Evolutionary conservation across 2,113 vertebrate species (phyloP).

Genomic region (Ophiodon elongatus): DNA sequence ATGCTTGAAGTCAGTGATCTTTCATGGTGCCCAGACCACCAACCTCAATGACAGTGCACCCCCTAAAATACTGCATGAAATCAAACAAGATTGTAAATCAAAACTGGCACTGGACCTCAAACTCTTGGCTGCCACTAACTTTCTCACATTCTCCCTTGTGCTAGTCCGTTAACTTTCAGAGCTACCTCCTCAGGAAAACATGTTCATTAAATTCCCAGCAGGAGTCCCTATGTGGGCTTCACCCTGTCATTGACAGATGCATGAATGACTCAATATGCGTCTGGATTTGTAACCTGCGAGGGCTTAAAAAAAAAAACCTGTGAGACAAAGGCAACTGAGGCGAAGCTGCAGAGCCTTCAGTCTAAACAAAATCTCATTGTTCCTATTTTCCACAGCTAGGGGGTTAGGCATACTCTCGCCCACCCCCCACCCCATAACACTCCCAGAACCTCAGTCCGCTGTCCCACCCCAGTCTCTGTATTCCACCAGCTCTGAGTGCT

Average conservation of each 20-base stretch:
- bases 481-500: conserved; percentile 66
- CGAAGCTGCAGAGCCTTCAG: conserved; percentile 70
- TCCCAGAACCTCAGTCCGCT: conserved; percentile 52
- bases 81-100: conserved; percentile 59
- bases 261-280: conserved; percentile 76
- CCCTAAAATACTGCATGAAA: conserved; percentile 47
- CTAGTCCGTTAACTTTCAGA: conserved; percentile 62
- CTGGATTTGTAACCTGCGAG: conserved; percentile 76
- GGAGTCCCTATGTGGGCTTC: conserved; percentile 60
- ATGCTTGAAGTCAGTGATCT: conserved; percentile 15
- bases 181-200: conserved; percentile 66
- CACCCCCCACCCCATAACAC: conserved; percentile 53
- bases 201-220: conserved; percentile 78
- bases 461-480: conserved; percentile 52
- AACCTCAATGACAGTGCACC: conserved; percentile 13
- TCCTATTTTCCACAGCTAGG: conserved; percentile 74
- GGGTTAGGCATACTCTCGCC: conserved; percentile 59
- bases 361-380: conserved; percentile 82
- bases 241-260: conserved; percentile 67
- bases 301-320: conserved; percentile 49
- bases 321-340: conserved; percentile 72
- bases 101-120: conserved; percentile 45
- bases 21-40: conserved; percentile 35
- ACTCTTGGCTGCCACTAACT: conserved; percentile 47
- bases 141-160: conserved; percentile 59